A percentile compares a stretch with the other conserved stretches of the same genome.
Evolutionary conservation across 2,888 invertebrate species (phyloP).

Genomic region (Rhodophaea formosa): DNA sequence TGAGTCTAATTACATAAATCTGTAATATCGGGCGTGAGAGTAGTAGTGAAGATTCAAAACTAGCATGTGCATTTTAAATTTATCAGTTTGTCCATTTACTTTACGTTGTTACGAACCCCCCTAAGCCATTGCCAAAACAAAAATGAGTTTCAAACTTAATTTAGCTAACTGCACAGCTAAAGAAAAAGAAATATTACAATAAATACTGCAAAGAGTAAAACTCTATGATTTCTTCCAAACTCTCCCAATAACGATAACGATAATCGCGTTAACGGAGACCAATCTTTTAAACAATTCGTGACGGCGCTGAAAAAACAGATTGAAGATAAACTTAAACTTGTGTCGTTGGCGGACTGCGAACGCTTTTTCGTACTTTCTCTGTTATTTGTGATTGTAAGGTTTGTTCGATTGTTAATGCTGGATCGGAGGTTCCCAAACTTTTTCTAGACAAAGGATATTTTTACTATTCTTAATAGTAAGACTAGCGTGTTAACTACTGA

Average conservation of each 20-base stretch:
- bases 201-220: background rate
- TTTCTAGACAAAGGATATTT: too few relatives aligned
- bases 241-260: conserved; percentile 1
- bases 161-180: background rate
- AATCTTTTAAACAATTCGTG: conserved; percentile 7
- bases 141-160: background rate
- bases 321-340: conserved; percentile 11
- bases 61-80: too few relatives aligned
- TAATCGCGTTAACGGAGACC: background rate
- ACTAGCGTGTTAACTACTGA: too few relatives aligned
- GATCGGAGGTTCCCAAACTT: too few relatives aligned
- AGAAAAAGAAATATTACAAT: background rate
- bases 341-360: background rate
- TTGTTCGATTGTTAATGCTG: background rate
- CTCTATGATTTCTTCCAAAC: conserved; percentile 6
- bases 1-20: too few relatives aligned
- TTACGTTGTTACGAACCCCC: too few relatives aligned
- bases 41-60: too few relatives aligned
- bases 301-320: conserved; percentile 3
- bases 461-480: too few relatives aligned
- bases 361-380: background rate
- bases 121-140: too few relatives aligned
- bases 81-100: too few relatives aligned
- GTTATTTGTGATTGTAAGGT: background rate
- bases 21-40: too few relatives aligned